phyloP scores from a whole-genome alignment of 92 coral and sea anemone species.

The Micromussa lordhowensis region DNA sequence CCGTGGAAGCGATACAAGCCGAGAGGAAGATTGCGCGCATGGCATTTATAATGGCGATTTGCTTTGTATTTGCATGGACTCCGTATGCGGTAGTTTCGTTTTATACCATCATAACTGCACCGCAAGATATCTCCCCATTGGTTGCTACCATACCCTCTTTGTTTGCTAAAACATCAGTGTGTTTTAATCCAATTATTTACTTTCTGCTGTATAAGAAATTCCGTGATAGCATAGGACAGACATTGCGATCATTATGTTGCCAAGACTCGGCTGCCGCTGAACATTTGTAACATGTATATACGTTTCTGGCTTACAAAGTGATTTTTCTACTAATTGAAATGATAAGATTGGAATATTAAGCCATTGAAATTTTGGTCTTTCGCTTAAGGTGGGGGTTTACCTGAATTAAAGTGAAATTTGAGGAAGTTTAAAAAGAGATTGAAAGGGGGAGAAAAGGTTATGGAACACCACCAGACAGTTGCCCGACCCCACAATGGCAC shows the following conservation, averaged over 20 bases:
- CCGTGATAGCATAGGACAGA: slow-evolving; percentile 4
- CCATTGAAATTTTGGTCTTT: too few species aligned
- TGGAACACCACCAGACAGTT: too few species aligned
- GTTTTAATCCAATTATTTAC: slow-evolving; percentile 46
- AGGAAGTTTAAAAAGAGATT: too few species aligned
- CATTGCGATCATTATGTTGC: neutral
- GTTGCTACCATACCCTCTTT: slow-evolving; percentile 32
- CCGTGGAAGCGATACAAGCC: slow-evolving; percentile 45
- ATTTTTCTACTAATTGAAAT: too few species aligned
- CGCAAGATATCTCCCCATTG: slow-evolving; percentile 25
- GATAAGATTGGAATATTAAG: too few species aligned
- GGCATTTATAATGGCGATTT: slow-evolving; percentile 41
- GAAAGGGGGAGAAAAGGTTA: too few species aligned
- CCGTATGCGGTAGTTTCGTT: slow-evolving; percentile 59
- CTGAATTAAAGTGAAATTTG: too few species aligned
- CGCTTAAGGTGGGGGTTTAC: too few species aligned
- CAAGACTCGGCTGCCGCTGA: neutral
- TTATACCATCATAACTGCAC: slow-evolving; percentile 8
- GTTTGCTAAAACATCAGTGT: slow-evolving; percentile 51
- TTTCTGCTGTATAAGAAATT: slow-evolving; percentile 28
- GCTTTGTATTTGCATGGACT: slow-evolving; percentile 59
- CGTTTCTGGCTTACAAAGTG: neutral
- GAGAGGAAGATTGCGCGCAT: slow-evolving; percentile 40
- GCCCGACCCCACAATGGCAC: too few species aligned
- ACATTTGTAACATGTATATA: neutral